phyloP scores from a whole-genome alignment of 1,140 invertebrate species.

The Orius laevigatus region DNA sequence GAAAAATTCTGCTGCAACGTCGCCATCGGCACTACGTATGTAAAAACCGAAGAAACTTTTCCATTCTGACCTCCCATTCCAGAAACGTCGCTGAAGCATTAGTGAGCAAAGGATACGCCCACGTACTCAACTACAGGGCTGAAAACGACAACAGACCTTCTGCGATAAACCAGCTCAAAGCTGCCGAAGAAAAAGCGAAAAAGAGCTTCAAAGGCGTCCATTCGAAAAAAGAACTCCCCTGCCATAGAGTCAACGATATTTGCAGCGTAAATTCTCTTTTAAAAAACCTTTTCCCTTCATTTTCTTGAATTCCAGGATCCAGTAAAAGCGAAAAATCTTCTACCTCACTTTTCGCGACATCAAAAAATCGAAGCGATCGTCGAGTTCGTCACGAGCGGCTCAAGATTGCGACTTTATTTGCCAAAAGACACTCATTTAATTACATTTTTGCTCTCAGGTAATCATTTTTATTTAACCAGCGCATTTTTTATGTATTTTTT shows the following conservation, averaged over 20 bases:
- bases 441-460: constrained; percentile 76
- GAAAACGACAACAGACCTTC: constrained; percentile 93
- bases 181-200: constrained; percentile 81
- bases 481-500: constrained; percentile 2
- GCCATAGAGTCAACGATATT: constrained; percentile 74
- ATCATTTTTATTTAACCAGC: too few relatives aligned
- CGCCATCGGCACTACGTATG: constrained; percentile 57
- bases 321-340: constrained; percentile 76
- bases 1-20: constrained; percentile 95
- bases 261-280: constrained; percentile 38
- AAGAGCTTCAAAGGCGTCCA: constrained; percentile 73
- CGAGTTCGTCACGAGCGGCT: constrained; percentile 22
- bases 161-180: constrained; percentile 82
- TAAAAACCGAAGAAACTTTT: constrained; percentile 34
- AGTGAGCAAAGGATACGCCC: constrained; percentile 80
- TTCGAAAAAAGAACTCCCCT: constrained; percentile 67
- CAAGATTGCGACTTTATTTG: constrained; percentile 72
- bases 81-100: constrained; percentile 91
- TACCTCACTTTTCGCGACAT: constrained; percentile 78
- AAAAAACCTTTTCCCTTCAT: constrained; percentile 2
- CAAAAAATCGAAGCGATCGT: constrained; percentile 44
- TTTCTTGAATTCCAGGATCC: constrained; percentile 35
- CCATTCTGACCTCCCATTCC: constrained; percentile 11
- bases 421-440: constrained; percentile 90
- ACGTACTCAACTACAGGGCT: constrained; percentile 80